Base-by-base conservation (phyloP, 2,797 vertebrate genomes). In the Manis javanica region DNA sequence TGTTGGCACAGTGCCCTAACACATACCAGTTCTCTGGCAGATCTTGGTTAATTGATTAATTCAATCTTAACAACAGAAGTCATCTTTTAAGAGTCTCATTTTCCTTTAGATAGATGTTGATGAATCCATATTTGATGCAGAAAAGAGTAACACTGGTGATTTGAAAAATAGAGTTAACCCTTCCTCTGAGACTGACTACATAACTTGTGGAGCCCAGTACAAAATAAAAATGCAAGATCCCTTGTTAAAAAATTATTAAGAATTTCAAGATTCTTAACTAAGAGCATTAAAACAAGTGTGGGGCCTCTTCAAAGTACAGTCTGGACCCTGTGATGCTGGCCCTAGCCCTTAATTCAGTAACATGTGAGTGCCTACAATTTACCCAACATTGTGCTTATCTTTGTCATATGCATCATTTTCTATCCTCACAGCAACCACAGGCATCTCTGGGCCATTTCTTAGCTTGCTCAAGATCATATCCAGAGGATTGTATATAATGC, bases 11-110 rank as follows among this genome's bases (percentile, higher is more conserved):
- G 46, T 3, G 68, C 79, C 79, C 95, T 82, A 24, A 85, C 2
- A 24, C 66, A 51, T 2, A 34, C 14, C 18, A 72, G n/a, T n/a
- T 77, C 64, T 19, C 71, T 71, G 75, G 77, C 37, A 79, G 74
- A 81, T 42, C 46, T 64, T 64, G 63, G 26, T 61, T 51, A 53
- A 82, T 87, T 86, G 61, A 91, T 87, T 39, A 57, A 93, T 74
- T 74, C 34, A 26, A n/a, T 78, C 34, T 69, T 61, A 68, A 87
- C 19, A 91, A 55, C 18, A 91, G 83, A 77, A 57, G 64, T 31
- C 39, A 18, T 81, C 59, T 96, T 93, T 92, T 49, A 69, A 86
- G n/a, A 49, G 14, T 61, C 37, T 72, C 26, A 21, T 85, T 92
- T 92, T 88, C 63, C 23, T 95, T 77, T 34, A 26, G 16, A 12